Evolutionary conservation across 2,888 invertebrate genomes (phyloP).

Genomic region (Morpho helenor): DNA sequence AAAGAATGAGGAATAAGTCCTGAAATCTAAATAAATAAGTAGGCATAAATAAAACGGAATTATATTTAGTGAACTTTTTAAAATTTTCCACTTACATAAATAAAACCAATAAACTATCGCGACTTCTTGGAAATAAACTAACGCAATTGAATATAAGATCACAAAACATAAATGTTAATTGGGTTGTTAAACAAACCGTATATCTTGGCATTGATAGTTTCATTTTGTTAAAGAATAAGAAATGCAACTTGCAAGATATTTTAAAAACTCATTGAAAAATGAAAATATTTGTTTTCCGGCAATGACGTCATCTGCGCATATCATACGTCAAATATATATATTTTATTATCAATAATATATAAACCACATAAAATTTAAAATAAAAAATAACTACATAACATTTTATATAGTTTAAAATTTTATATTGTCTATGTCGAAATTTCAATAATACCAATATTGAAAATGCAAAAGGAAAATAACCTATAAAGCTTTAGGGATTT

Average conservation of each 20-base stretch:
- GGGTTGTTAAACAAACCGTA: constrained; percentile 78
- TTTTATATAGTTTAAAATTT: too few species aligned
- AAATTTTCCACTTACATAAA: constrained; percentile 81
- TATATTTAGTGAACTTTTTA: not conserved
- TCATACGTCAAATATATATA: constrained; percentile 3
- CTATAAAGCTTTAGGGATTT: constrained; percentile 9
- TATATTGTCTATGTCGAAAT: constrained; percentile 6
- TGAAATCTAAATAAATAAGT: constrained; percentile 84
- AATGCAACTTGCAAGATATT: not conserved
- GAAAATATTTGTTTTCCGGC: not conserved
- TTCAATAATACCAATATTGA: constrained; percentile 15
- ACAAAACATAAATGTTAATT: constrained; percentile 82
- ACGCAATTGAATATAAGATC: constrained; percentile 89
- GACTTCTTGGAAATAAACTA: constrained; percentile 82
- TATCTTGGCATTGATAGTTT: constrained; percentile 66
- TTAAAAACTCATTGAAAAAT: not conserved
- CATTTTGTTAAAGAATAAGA: constrained; percentile 38
- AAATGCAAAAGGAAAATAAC: constrained; percentile 16
- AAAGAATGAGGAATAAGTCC: constrained; percentile 91
- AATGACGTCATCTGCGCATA: constrained; percentile 16
- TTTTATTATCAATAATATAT: too few species aligned
- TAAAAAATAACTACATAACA: too few species aligned
- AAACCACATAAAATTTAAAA: too few species aligned
- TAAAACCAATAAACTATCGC: constrained; percentile 83
- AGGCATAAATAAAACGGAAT: not conserved